Percentiles rank a stretch among this genome's conserved stretches.
phyloP scores from a whole-genome alignment of 2,797 vertebrate genomes.

The Galagoides demidoff region DNA sequence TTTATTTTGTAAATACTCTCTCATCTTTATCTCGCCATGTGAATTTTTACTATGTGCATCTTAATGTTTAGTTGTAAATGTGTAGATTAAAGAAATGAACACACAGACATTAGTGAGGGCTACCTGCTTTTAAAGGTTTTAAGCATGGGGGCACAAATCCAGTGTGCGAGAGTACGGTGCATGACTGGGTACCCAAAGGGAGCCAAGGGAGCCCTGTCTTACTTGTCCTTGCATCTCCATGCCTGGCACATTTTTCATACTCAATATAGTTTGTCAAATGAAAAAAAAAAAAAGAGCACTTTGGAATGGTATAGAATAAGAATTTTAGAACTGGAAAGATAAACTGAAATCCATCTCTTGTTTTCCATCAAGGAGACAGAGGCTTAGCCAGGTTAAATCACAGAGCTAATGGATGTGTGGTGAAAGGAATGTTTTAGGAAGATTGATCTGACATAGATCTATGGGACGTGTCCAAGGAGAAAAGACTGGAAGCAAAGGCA shows the following conservation, averaged over 20 bases:
- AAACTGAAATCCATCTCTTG: constrained; percentile 71
- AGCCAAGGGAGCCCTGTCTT: background rate
- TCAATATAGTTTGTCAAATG: constrained; percentile 72
- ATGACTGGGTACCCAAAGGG: background rate
- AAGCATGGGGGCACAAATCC: background rate
- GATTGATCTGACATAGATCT: constrained; percentile 59
- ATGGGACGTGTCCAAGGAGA: constrained; percentile 39
- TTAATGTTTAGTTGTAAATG: constrained; percentile 19
- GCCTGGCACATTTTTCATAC: constrained; percentile 31
- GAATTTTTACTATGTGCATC: background rate
- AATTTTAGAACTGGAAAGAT: constrained; percentile 72
- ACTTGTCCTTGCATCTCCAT: background rate
- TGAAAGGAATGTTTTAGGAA: constrained; percentile 67
- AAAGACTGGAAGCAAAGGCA: constrained; percentile 3
- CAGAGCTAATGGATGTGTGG: constrained; percentile 65
- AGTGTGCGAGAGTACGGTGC: background rate
- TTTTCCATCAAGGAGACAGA: constrained; percentile 60
- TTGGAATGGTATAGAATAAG: constrained; percentile 67
- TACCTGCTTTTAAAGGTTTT: background rate
- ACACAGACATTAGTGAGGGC: background rate
- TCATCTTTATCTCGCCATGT: background rate
- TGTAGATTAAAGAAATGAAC: constrained; percentile 16
- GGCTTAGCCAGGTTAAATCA: constrained; percentile 39
- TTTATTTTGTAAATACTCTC: constrained; percentile 33
- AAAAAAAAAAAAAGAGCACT: constrained; percentile 67